Base-by-base conservation (phyloP, 2,797 vertebrate genomes). In the Acipenser oxyrinchus region DNA sequence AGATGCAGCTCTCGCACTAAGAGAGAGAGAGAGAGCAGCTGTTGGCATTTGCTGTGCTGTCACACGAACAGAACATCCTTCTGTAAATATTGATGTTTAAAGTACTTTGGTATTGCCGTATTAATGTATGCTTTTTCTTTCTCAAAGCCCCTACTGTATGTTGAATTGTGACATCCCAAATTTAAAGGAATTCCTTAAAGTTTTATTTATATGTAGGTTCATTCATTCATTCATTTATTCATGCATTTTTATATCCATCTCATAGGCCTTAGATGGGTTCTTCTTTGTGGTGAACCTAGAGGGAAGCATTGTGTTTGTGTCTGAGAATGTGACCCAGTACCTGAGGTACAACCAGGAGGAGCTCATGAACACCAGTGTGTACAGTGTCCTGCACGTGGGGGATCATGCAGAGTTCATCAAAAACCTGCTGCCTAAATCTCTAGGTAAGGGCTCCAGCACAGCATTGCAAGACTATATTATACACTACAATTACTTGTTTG, bases 251-350 rank as follows among this genome's bases (percentile, higher is more conserved):
- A 37, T 37, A 0, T 37, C 37, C 37, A 48, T 67, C 18, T 58
- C 72, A 1, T 79, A 99, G 96, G 96, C 97, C 81, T 89, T 98
- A 65, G 96, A 99, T 63, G 96, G 95, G 73, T 98, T 98, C 89
- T 98, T 99, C 86, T 99, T 99, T 59, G 96, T 99, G 78, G 96
- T 99, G 81, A 98, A 98, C 83, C 92, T 94, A 82, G 96, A 99
- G 84, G 96, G 96, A 62, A 96, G 95, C 70, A 92, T 99, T 48
- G 94, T 98, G 72, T 99, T 99, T 68, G 96, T 98, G 78, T 99
- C 96, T 6, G 96, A 99, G 85, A 99, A 99, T 69, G 96, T 99
- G 86, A 97, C 93, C 2, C 95, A 98, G 83, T 98, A 98, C 82
- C 89, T 98, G 76, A 92, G 92, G 79, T 98, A 98, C 88, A 96